These are phyloP conservation scores for Phalanger gymnotis DNA, from an alignment of 2,797 vertebrate genomes.

Conservation along the genomic window DNA sequence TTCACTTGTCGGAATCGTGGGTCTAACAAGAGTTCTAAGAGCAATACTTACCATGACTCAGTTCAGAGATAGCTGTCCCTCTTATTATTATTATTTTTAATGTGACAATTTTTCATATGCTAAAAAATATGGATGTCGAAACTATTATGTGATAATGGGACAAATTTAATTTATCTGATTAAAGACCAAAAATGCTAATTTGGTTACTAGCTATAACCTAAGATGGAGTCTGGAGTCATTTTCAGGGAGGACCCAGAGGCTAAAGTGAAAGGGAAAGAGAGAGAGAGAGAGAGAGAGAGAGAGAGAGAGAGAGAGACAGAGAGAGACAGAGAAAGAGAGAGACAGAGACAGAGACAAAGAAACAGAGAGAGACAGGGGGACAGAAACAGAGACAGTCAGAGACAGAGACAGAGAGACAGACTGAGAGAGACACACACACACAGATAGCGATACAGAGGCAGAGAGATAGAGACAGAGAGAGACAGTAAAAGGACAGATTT, in stretches of 20 bases:
- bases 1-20: not conserved
- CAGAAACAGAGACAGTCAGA: too few relatives aligned
- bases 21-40: not conserved
- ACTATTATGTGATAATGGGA: not conserved
- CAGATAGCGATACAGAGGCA: too few relatives aligned
- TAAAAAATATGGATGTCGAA: not conserved
- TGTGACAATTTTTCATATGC: not conserved
- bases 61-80: not conserved
- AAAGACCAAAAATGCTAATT: not conserved
- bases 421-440: too few relatives aligned
- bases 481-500: too few relatives aligned
- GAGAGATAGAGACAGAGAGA: too few relatives aligned
- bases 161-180: not conserved
- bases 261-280: too few relatives aligned
- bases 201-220: not conserved
- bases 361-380: too few relatives aligned
- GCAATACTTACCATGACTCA: not conserved
- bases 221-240: not conserved
- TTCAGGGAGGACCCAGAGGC: not conserved
- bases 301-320: too few relatives aligned
- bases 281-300: too few relatives aligned
- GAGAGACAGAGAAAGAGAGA: too few relatives aligned
- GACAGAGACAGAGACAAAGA: too few relatives aligned
- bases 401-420: too few relatives aligned
- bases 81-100: not conserved